A percentile compares a stretch with the other conserved stretches of the same genome.
phyloP scores from a whole-genome alignment of 2,888 invertebrate species.

The Acleris holmiana region DNA sequence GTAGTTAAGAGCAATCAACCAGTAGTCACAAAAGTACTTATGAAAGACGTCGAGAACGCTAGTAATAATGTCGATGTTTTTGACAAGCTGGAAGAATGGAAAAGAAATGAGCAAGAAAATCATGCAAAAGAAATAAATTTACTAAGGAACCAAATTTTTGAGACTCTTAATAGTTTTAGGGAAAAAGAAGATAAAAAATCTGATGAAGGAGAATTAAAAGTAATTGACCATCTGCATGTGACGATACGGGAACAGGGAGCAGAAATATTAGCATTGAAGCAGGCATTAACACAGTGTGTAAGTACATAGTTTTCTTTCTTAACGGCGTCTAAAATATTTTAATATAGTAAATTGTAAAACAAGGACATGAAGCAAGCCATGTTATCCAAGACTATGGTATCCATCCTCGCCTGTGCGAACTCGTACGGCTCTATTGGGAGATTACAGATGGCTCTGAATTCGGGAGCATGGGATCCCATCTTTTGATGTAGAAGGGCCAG shows the following conservation, averaged over 20 bases:
- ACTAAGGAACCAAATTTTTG: slow-evolving; percentile 68
- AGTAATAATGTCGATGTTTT: slow-evolving; percentile 63
- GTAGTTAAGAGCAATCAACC: slow-evolving; percentile 33
- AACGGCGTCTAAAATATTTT: no score
- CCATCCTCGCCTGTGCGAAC: no score
- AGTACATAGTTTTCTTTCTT: slow-evolving; percentile 3
- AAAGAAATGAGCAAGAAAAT: slow-evolving; percentile 79
- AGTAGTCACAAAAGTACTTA: slow-evolving; percentile 46
- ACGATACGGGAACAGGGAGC: slow-evolving; percentile 80
- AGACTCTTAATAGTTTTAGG: slow-evolving; percentile 66
- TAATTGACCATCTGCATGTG: slow-evolving; percentile 68
- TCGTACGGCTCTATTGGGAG: no score
- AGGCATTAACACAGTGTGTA: slow-evolving; percentile 74
- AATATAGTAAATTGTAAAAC: no score
- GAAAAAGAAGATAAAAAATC: slow-evolving; percentile 52
- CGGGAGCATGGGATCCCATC: no score
- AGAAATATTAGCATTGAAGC: slow-evolving; percentile 77
- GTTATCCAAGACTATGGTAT: no score
- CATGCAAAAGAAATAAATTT: slow-evolving; percentile 80
- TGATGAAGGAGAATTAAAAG: slow-evolving; percentile 54
- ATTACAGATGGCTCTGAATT: no score
- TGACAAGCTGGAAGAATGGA: slow-evolving; percentile 79
- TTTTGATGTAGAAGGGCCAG: no score
- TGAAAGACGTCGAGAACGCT: slow-evolving; percentile 66
- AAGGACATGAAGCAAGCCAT: no score